A percentile compares a stretch with the other conserved stretches of the same genome.
These are phyloP conservation scores for Phasianus colchicus DNA, from an alignment of 2,113 vertebrate genomes.

Conservation along the genomic window DNA sequence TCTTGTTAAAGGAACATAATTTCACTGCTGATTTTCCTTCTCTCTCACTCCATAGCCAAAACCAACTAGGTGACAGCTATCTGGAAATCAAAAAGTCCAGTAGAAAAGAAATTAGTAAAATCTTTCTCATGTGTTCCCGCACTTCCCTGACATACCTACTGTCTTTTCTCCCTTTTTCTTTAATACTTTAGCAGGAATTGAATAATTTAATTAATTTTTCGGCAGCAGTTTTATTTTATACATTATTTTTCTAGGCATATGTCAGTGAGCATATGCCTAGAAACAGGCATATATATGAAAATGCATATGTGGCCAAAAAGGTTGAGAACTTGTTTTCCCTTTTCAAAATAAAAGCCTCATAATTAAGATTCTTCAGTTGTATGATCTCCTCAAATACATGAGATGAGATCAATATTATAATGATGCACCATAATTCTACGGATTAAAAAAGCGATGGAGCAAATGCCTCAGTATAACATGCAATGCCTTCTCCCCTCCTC, in stretches of 20 bases:
- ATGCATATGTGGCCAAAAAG: neutral
- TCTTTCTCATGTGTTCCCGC: neutral
- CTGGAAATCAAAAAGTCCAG: neutral
- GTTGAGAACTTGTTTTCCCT: neutral
- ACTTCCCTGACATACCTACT: neutral
- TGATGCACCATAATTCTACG: neutral
- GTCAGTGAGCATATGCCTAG: neutral
- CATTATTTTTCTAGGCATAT: neutral
- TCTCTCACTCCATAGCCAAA: conserved; percentile 5
- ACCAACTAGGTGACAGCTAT: neutral
- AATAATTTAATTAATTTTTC: neutral
- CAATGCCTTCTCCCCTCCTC: neutral
- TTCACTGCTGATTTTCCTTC: neutral
- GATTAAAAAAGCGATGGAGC: neutral
- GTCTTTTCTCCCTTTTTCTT: neutral
- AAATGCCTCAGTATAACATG: neutral
- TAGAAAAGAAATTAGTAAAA: neutral
- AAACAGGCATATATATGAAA: neutral
- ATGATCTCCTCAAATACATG: neutral
- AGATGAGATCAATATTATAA: neutral
- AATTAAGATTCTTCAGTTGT: neutral
- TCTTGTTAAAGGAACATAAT: neutral
- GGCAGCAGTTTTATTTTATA: neutral
- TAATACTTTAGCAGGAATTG: neutral
- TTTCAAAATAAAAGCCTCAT: neutral